These are phyloP conservation scores for Epinephelus malabaricus DNA, from an alignment of 2,797 vertebrate species.

Conservation along the genomic window DNA sequence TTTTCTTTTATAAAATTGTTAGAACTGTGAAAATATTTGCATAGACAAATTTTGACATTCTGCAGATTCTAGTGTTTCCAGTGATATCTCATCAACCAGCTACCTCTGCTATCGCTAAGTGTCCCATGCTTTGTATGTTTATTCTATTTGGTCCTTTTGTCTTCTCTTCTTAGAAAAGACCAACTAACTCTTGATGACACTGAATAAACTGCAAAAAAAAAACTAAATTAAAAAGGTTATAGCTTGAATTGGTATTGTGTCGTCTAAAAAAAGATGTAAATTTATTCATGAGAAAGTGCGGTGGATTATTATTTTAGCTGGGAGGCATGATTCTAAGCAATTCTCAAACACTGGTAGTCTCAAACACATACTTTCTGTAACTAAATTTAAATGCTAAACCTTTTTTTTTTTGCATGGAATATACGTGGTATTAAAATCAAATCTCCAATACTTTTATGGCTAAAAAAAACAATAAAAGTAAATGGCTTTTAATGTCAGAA, in stretches of 20 bases:
- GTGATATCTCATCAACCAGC: background rate
- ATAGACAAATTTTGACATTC: background rate
- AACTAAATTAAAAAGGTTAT: slow-evolving; percentile 15
- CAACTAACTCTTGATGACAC: slow-evolving; percentile 20
- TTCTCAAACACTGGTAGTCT: slow-evolving; percentile 38
- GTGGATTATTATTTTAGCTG: slow-evolving; percentile 65
- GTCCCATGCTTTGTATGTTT: background rate
- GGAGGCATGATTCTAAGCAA: slow-evolving; percentile 44
- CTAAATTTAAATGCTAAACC: slow-evolving; percentile 37
- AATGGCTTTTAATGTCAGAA: slow-evolving; percentile 3
- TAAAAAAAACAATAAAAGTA: background rate
- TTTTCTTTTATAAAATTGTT: background rate
- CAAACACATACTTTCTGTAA: slow-evolving; percentile 33
- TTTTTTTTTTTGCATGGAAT: slow-evolving; percentile 23
- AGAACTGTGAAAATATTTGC: background rate
- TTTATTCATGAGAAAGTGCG: slow-evolving; percentile 74
- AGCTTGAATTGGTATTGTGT: slow-evolving; percentile 35
- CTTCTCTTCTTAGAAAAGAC: background rate
- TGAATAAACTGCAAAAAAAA: slow-evolving; percentile 22
- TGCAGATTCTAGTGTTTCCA: background rate
- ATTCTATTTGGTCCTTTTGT: background rate
- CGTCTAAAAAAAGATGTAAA: slow-evolving; percentile 56
- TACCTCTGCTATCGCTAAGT: background rate
- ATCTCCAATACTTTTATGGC: background rate
- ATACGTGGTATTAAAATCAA: slow-evolving; percentile 19